These are phyloP conservation scores for Drosophila meridiana DNA, from an alignment of 2,888 invertebrate genomes.

Conservation along the genomic window DNA sequence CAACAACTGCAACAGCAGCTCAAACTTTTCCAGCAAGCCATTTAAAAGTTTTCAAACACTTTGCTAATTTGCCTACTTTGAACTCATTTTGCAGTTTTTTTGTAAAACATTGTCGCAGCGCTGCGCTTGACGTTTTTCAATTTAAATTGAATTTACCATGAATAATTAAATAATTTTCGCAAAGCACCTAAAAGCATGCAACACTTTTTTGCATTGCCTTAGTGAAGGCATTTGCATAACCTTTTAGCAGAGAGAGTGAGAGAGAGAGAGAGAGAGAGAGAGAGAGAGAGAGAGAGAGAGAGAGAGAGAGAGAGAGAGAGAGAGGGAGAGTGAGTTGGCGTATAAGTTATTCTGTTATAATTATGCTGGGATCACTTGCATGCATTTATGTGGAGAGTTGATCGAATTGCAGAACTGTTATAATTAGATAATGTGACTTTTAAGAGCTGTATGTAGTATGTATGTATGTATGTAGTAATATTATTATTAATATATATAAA, in stretches of 20 bases:
- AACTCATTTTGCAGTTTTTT: conserved; percentile 10
- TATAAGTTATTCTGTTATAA: background rate
- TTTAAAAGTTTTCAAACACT: conserved; percentile 59
- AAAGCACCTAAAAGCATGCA: conserved; percentile 6
- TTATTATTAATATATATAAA: too few species aligned
- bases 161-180: background rate
- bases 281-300: too few species aligned
- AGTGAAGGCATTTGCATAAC: background rate
- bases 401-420: background rate
- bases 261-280: too few species aligned
- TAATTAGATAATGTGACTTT: background rate
- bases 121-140: background rate
- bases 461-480: background rate
- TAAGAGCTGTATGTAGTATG: too few species aligned
- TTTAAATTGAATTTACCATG: conserved; percentile 5
- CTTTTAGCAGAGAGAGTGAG: background rate
- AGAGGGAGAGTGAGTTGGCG: background rate
- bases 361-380: background rate
- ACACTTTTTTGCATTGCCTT: background rate
- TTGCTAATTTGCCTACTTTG: conserved; percentile 46
- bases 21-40: conserved; percentile 47
- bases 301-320: too few species aligned
- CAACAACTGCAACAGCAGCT: background rate
- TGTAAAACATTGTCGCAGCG: background rate
- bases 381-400: background rate